phyloP scores from a whole-genome alignment of 2,888 invertebrate genomes.

The Dimorphilus gyrociliatus region DNA sequence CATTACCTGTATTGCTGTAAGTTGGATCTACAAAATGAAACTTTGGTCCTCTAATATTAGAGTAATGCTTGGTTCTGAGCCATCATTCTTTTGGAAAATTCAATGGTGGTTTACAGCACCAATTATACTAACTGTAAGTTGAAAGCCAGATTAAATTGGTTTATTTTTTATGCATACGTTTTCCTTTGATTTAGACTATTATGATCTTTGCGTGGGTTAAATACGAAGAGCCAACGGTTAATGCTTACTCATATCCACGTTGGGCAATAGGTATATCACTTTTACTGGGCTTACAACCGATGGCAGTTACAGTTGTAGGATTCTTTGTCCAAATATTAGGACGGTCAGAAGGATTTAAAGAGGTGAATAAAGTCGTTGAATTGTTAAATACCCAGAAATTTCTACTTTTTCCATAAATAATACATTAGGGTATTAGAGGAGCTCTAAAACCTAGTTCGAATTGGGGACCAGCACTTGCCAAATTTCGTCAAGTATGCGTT shows the following conservation, averaged over 20 bases:
- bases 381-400: too few species aligned
- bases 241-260: slow-evolving; percentile 7
- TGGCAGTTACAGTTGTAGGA: too few species aligned
- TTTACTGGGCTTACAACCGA: slow-evolving; percentile 3
- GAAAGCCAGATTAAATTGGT: too few species aligned
- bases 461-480: slow-evolving; percentile 8
- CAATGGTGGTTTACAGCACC: slow-evolving; percentile 24
- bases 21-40: slow-evolving; percentile 23
- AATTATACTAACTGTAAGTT: slow-evolving; percentile 19
- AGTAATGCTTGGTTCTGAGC: slow-evolving; percentile 20
- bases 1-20: slow-evolving; percentile 18
- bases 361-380: too few species aligned
- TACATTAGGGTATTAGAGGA: too few species aligned
- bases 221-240: slow-evolving; percentile 5
- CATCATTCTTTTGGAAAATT: slow-evolving; percentile 20
- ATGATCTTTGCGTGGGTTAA: slow-evolving; percentile 5
- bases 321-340: too few species aligned
- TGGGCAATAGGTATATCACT: slow-evolving; percentile 7
- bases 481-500: too few species aligned
- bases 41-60: slow-evolving; percentile 20
- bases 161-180: background rate
- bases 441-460: slow-evolving; percentile 2
- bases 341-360: too few species aligned
- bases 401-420: too few species aligned
- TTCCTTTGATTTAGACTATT: slow-evolving; percentile 4